Evolutionary conservation across 2,113 vertebrate genomes (phyloP), one percentile per base, ranked within the genome.

Genomic region (Ahaetulla prasina): DNA sequence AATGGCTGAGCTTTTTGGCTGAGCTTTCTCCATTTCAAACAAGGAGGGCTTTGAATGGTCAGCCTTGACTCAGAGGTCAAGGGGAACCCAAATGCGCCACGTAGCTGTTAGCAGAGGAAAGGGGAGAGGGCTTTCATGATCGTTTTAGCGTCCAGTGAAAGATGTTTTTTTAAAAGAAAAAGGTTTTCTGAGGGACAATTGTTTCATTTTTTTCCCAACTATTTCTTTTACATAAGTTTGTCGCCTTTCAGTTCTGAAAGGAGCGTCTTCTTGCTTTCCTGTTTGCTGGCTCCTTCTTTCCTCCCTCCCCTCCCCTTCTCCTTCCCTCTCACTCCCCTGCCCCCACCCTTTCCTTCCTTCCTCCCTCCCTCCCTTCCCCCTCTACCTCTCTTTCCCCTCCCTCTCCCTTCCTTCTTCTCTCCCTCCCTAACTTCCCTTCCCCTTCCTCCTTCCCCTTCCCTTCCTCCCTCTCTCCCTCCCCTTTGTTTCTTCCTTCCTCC

Each of bases 1-100:
- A 89, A 0, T 90, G 92, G 92, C 95, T 47, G 88, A 89, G 84
- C 0, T 1, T 63, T 60, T 53, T 90, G 92, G 92, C 95, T 50
- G 88, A 90, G 84, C 0, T 1, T 63, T 60, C 91, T 43, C 88
- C 54, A 6, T 88, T 57, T 60, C 88, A 43, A 92, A 93, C n/a
- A n/a, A n/a, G n/a, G n/a, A 50, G 1, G 1, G 6, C 43, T 87
- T 91, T 60, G 86, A 68, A 91, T 22, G 74, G 20, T 49, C 87
- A 63, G 87, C 3, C 57, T n/a, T 53, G 30, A 84, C 35, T 7
- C 85, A 94, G 91, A 74, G 85, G 3, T 0, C n/a, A 8, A 74
- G 49, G 94, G 54, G 54, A 45, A 45, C 23, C 16, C 1, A 30
- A 9, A 91, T 54, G 47, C 2, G 23, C n/a, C 55, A 0, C 0